Base-by-base conservation (phyloP, 1,140 invertebrate genomes). In the Whitmania pigra region DNA sequence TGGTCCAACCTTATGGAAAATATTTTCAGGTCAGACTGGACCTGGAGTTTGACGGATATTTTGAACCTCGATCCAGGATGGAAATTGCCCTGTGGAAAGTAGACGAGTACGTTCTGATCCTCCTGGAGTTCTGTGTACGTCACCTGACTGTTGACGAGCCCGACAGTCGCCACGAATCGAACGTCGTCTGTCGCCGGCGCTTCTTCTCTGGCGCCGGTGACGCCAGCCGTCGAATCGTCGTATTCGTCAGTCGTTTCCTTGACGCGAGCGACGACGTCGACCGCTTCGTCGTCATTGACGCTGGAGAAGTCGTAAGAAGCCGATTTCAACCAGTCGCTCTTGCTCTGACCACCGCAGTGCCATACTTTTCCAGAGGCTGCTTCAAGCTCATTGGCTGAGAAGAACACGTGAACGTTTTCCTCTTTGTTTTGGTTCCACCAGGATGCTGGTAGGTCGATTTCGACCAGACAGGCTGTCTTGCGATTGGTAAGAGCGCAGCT, bases 61-160 rank as follows among this genome's bases (percentile, higher is more conserved):
- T 93, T 90, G 55, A 93, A 83, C 75, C 89, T 87, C n/a, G 90
- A 91, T 75, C 90, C 87, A 1, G 91, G 91, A 82, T 92, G 93
- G 5, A 93, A 82, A 0, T 90, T 88, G 40, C 88, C 88, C 78
- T 92, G 88, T 0, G 92, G 91, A n/a, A 93, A 83, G n/a, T 93
- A 81, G n/a, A 93, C 86, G 0, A 88, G 88, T 0, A 93, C 83
- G 31, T 87, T 86, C 53, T 92, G 89, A 74, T 91, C 90, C 67
- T 88, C 85, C 69, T 88, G 87, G 25, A 92, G 83, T 78, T 93
- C 90, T 75, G 90, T 87, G 77, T 92, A 93, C 5, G 88, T 87
- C 22, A 88, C 87, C n/a, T 88, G 87, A 69, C 89, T 88, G 0
- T 88, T 87, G 0, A 88, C 86, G 49, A 93, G 80, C 0, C 89